phyloP scores from a whole-genome alignment of 1,140 invertebrate genomes.

The Platyscapa corneri region DNA sequence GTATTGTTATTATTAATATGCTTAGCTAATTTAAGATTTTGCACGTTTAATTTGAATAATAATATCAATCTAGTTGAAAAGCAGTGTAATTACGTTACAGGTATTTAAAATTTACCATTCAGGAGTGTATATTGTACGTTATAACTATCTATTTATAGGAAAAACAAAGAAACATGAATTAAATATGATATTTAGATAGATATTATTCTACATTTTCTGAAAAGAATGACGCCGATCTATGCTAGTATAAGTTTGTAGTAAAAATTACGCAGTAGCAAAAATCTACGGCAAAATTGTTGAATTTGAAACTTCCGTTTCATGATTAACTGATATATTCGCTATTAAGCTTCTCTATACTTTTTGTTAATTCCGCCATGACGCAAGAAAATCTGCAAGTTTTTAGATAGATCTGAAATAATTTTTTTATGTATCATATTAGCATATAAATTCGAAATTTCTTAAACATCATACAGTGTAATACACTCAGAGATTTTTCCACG shows the following conservation, averaged over 20 bases:
- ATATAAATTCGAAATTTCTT: no score
- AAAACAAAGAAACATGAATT: not conserved
- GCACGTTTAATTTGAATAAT: not conserved
- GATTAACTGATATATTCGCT: not conserved
- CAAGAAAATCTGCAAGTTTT: no score
- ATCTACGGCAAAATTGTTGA: not conserved
- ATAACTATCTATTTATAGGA: not conserved
- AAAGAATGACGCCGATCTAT: not conserved
- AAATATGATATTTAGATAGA: not conserved
- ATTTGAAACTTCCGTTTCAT: not conserved
- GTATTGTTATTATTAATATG: not conserved
- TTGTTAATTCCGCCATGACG: not conserved
- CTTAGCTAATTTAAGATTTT: not conserved
- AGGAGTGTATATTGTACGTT: not conserved
- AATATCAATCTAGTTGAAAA: not conserved
- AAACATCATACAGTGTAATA: no score
- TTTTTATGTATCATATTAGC: no score
- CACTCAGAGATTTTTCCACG: no score
- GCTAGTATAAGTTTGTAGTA: not conserved
- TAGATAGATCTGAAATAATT: no score
- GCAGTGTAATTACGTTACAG: not conserved
- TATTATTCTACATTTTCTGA: not conserved
- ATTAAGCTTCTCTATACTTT: not conserved
- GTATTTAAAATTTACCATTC: not conserved
- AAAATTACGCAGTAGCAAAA: not conserved